phyloP scores from a whole-genome alignment of 2,797 vertebrate genomes.

The Pantherophis vulpinus region DNA sequence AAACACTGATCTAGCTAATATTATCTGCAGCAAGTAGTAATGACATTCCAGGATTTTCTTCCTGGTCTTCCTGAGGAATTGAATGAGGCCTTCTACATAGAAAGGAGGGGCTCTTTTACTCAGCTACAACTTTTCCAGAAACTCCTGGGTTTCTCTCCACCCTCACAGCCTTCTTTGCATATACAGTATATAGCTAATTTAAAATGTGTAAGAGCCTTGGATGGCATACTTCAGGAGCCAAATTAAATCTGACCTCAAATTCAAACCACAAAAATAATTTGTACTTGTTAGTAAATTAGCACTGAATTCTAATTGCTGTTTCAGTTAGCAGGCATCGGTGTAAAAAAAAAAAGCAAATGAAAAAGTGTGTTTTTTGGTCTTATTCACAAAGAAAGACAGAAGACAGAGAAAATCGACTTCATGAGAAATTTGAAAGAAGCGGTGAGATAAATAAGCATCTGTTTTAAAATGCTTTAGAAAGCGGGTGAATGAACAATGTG shows the following conservation, averaged over 20 bases:
- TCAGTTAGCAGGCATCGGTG: constrained; percentile 12
- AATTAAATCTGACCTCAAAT: neutral
- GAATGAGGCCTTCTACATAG: neutral
- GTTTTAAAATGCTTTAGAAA: neutral
- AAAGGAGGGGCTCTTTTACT: neutral
- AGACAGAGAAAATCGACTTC: neutral
- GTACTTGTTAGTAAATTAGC: constrained; percentile 8
- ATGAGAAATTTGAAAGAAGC: neutral
- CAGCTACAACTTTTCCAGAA: neutral
- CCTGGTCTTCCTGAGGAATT: neutral
- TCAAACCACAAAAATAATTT: neutral
- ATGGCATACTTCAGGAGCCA: neutral
- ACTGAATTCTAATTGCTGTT: constrained; percentile 10
- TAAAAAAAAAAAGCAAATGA: neutral
- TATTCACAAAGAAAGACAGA: constrained; percentile 13
- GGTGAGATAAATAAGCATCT: neutral
- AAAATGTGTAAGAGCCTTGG: neutral
- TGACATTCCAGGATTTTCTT: neutral
- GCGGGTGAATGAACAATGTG: neutral
- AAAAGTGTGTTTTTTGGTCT: neutral
- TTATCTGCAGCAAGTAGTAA: neutral
- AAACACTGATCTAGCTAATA: neutral
- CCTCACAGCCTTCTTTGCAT: neutral
- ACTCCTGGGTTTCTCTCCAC: neutral
- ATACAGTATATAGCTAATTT: neutral